Base-by-base conservation (phyloP, 64 coral and sea anemone genomes). In the Trachythela sp. region DNA sequence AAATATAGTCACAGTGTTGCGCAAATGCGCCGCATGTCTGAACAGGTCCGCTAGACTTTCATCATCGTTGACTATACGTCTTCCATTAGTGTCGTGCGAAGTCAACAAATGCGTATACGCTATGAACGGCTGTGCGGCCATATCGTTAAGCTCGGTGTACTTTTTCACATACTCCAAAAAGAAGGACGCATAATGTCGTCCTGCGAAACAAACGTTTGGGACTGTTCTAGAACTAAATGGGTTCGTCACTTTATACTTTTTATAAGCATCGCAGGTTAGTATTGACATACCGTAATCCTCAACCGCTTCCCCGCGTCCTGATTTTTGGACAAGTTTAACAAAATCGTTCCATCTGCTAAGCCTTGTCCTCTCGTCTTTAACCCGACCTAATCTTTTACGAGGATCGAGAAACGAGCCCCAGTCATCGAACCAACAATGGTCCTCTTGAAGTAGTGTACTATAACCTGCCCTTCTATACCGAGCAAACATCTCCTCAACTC, bases 91-190 rank as follows among this genome's bases (percentile, higher is more conserved):
- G 27, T 99, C 96, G 71, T 99, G 96, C 6, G 88, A 93, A 9
- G 96, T 94, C 27, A 95, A 89, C n/a, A 99, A 58, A 52, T 99
- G 96, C 9, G 96, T 99, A 56, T 89, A 99, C 24, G 84, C 59
- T 59, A 99, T 86, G 18, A 60, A 89, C 0, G 96, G 93, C 2
- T 71, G 77, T 15, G 90, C 51, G 8, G 84, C 42, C 27, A 51
- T 85, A 77, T 99, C 96, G 26, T 86, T 83, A 17, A 87, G 34
- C 6, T 72, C 48, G 0, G 94, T 35, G 85, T 93, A 93, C 31
- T 89, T 29, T 36, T 24, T 40, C 13, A 91, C 54, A 67, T 99
- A 93, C 39, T 93, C 54, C 3, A 99, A 54, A 40, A 99, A 71
- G 41, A 95, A 91, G 22, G 92, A 77, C 15, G 93, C 90, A n/a